phyloP scores from a whole-genome alignment of 2,888 invertebrate genomes.

The Agrilus biguttatus region DNA sequence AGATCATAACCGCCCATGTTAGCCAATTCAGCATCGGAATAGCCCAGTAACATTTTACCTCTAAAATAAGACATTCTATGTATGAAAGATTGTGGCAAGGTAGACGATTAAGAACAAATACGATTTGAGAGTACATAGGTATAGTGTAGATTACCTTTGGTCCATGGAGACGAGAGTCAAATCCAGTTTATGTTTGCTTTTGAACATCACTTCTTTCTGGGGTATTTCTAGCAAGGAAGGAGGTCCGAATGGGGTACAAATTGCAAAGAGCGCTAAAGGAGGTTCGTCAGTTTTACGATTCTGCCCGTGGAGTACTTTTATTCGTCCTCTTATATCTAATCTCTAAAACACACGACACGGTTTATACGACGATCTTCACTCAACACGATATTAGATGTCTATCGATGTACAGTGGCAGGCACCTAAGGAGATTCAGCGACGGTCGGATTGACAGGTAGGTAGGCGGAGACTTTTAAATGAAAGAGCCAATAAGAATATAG shows the following conservation, averaged over 20 bases:
- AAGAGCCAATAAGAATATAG: too few species aligned
- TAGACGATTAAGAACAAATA: too few species aligned
- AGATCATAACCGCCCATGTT: conserved; percentile 95
- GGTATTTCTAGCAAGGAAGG: conserved; percentile 93
- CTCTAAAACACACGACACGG: conserved; percentile 48
- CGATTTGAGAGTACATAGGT: too few species aligned
- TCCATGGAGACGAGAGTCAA: conserved; percentile 95
- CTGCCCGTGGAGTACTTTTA: conserved; percentile 92
- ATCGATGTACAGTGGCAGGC: too few species aligned
- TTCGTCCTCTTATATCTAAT: conserved; percentile 92
- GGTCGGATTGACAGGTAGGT: too few species aligned
- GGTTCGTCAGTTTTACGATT: conserved; percentile 89
- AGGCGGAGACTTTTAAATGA: too few species aligned
- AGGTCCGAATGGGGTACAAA: conserved; percentile 98
- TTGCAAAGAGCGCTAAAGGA: conserved; percentile 87
- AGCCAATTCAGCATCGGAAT: conserved; percentile 79
- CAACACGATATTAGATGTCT: background rate
- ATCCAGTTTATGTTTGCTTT: conserved; percentile 98
- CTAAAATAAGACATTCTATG: conserved; percentile 37
- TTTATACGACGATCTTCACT: conserved; percentile 6
- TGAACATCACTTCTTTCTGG: conserved; percentile 98
- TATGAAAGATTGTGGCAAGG: background rate
- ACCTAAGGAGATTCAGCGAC: too few species aligned
- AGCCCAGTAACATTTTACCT: conserved; percentile 89
- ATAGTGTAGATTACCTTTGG: conserved; percentile 52